Evolutionary conservation across 2,888 invertebrate genomes (phyloP).

Genomic region (Girardia tigrina): DNA sequence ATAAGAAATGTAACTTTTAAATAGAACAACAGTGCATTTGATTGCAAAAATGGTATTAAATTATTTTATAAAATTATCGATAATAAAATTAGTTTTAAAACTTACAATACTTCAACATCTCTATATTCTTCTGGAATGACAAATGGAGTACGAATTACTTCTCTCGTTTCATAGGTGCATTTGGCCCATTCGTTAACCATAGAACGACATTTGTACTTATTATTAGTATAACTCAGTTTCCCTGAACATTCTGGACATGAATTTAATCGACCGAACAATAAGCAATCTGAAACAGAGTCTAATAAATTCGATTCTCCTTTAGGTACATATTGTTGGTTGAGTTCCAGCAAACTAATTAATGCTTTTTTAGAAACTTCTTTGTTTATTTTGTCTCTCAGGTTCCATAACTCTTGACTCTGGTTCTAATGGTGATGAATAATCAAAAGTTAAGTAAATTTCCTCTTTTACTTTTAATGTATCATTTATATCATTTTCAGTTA

Average conservation of each 20-base stretch:
- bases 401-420: constrained; percentile 63
- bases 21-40: too few relatives aligned
- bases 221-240: constrained; percentile 55
- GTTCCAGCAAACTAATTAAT: constrained; percentile 58
- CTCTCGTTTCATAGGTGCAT: constrained; percentile 60
- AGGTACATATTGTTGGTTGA: constrained; percentile 63
- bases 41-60: too few relatives aligned
- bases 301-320: constrained; percentile 60
- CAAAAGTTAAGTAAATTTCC: too few relatives aligned
- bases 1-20: too few relatives aligned
- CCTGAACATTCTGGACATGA: constrained; percentile 69
- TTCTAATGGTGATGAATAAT: too few relatives aligned
- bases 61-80: too few relatives aligned
- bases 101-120: constrained; percentile 45
- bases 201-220: constrained; percentile 72
- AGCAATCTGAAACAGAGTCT: constrained; percentile 66
- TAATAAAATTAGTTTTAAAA: too few relatives aligned
- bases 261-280: constrained; percentile 71
- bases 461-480: too few relatives aligned
- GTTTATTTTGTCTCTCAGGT: constrained; percentile 58
- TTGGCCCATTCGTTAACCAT: constrained; percentile 74
- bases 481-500: too few relatives aligned
- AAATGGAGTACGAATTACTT: constrained; percentile 35
- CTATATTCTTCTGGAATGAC: constrained; percentile 58
- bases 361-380: constrained; percentile 57